Conservation (phyloP, 2,888 invertebrate species). For the Acronicta psi region DNA sequence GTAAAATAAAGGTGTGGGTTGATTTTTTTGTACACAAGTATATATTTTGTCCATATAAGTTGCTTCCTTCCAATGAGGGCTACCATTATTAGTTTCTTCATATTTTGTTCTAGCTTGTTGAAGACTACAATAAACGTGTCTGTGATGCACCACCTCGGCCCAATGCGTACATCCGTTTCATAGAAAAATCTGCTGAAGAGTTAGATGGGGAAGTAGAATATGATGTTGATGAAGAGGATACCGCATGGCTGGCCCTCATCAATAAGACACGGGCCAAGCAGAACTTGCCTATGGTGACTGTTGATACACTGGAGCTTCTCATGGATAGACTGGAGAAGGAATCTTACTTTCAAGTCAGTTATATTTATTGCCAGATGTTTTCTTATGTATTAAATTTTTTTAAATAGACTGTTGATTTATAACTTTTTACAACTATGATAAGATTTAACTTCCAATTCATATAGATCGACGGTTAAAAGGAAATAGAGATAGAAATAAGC, state of each 20-base stretch:
- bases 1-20: no score
- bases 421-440: no score
- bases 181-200: constrained; percentile 98
- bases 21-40: no score
- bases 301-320: constrained; percentile 97
- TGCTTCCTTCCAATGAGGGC: no score
- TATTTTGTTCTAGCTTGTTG: constrained; percentile 88
- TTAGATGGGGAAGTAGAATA: constrained; percentile 98
- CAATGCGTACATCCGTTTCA: constrained; percentile 97
- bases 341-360: constrained; percentile 95
- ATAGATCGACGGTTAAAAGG: no score
- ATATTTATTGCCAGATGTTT: neutral
- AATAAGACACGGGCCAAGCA: constrained; percentile 94
- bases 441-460: no score
- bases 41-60: no score
- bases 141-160: constrained; percentile 95
- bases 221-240: constrained; percentile 99
- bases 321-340: constrained; percentile 99
- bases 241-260: constrained; percentile 96
- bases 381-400: no score
- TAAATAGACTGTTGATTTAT: no score
- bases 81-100: neutral
- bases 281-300: constrained; percentile 93
- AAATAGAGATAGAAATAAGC: no score
- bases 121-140: constrained; percentile 92